Evolutionary conservation across 1,140 invertebrate genomes (phyloP), one percentile per base, ranked within the genome.

Genomic region (Solenopsis fugax): DNA sequence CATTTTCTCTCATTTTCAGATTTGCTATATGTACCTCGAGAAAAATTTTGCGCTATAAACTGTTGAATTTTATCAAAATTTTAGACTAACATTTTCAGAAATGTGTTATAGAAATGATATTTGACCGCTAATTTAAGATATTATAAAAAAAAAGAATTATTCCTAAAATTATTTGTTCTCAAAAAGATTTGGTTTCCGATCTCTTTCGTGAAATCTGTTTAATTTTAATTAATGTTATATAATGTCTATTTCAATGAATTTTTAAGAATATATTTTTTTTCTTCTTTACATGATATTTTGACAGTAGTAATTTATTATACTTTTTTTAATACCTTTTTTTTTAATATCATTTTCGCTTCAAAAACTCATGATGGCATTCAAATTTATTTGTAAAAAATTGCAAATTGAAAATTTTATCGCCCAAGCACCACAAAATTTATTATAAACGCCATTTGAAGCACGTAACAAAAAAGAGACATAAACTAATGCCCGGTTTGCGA

Each of bases 1-100:
- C 73, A 73, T 41, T 73, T 82, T 1, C 48, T 80, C 16, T 73
- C 24, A 82, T 82, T 18, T 82, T 12, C 18, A 16, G 24, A 72
- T 60, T 34, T 7, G 4, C 4, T n/a, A 7, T 37, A 37, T 37
- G 37, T 5, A 5, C 10, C 4, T 29, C 3, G 0, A 41, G 10
- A 24, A 72, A 5, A 10, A 10, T 37, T n/a, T 50, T 13, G n/a
- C 41, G 12, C 41, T 29, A 48, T 45, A 72, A 34, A 82, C 72
- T 7, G 24, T n/a, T 10, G 21, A 82, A 58, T 82, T 34, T 73
- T 71, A 56, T 67, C 34, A 9, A 12, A 69, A 18, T 67, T 48
- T 69, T 4, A 64, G 18, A 37, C 9, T 45, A 13, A 13, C 29
- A 37, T 41, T 54, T 81, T 71, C 1, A 37, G 6, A 34, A 67